Percentiles rank a stretch among this genome's conserved stretches.
Conservation (phyloP, 2,113 vertebrate species). For the Calonectris borealis region DNA sequence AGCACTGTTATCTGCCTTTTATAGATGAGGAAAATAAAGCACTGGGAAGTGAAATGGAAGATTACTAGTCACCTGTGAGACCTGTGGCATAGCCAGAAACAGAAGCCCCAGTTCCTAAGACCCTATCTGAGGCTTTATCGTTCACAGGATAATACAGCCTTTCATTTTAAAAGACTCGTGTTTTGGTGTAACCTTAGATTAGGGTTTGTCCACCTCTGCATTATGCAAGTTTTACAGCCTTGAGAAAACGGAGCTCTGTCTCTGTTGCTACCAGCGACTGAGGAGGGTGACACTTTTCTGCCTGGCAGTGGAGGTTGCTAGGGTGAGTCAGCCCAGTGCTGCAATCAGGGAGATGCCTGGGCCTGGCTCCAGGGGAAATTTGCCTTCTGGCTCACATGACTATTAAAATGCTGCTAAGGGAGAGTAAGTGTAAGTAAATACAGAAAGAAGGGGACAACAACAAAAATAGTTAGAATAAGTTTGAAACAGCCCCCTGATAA, state of each 20-base stretch:
- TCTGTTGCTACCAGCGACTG: neutral
- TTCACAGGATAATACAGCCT: neutral
- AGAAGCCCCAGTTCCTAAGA: neutral
- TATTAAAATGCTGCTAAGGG: neutral
- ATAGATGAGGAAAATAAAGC: neutral
- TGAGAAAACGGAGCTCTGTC: neutral
- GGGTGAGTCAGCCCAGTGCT: neutral
- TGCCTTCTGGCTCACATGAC: neutral
- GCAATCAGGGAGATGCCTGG: neutral
- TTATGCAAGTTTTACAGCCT: neutral
- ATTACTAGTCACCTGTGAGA: neutral
- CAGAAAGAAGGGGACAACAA: neutral
- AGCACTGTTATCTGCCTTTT: neutral
- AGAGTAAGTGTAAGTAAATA: neutral
- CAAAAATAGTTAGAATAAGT: neutral
- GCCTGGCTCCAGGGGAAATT: neutral
- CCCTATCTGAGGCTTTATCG: neutral
- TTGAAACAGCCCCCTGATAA: neutral
- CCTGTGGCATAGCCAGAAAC: neutral
- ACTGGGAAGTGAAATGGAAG: neutral
- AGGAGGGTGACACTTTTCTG: neutral
- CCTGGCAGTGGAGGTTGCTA: neutral
- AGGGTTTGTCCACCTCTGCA: neutral
- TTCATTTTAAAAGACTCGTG: neutral
- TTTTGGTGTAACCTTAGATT: neutral